A percentile compares a stretch with the other conserved stretches of the same genome.
These are phyloP conservation scores for Poecilobothrus nobilitatus DNA, from an alignment of 2,888 invertebrate genomes.

Conservation along the genomic window DNA sequence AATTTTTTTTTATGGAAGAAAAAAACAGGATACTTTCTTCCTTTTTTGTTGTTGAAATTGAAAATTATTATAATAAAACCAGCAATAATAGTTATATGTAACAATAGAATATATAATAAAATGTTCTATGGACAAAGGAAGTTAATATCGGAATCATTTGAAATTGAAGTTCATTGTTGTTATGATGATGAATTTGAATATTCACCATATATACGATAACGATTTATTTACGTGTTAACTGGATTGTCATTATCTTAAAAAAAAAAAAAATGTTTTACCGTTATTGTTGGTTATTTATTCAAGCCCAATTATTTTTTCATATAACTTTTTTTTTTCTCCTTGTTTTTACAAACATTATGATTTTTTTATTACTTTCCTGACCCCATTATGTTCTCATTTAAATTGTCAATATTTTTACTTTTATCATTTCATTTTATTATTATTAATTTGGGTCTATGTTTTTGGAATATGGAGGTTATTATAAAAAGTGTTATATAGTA, in stretches of 20 bases:
- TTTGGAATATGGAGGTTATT: too few relatives aligned
- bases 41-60: background rate
- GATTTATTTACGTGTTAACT: conserved; percentile 6
- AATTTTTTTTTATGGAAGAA: background rate
- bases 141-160: background rate
- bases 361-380: background rate
- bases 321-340: background rate
- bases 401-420: background rate
- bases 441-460: too few relatives aligned
- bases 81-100: background rate
- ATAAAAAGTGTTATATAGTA: too few relatives aligned
- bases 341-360: background rate
- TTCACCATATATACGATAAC: background rate
- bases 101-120: background rate
- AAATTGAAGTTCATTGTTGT: conserved; percentile 2
- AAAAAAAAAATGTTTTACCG: too few relatives aligned
- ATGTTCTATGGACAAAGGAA: background rate
- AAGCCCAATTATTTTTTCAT: background rate
- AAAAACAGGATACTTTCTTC: conserved; percentile 18
- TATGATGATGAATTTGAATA: too few relatives aligned
- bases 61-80: background rate
- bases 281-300: too few relatives aligned
- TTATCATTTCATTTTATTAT: background rate
- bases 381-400: background rate
- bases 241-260: background rate